A percentile compares a stretch with the other conserved stretches of the same genome.
Conservation (phyloP, 2,797 vertebrate species). For the Molossus alvarezi region DNA sequence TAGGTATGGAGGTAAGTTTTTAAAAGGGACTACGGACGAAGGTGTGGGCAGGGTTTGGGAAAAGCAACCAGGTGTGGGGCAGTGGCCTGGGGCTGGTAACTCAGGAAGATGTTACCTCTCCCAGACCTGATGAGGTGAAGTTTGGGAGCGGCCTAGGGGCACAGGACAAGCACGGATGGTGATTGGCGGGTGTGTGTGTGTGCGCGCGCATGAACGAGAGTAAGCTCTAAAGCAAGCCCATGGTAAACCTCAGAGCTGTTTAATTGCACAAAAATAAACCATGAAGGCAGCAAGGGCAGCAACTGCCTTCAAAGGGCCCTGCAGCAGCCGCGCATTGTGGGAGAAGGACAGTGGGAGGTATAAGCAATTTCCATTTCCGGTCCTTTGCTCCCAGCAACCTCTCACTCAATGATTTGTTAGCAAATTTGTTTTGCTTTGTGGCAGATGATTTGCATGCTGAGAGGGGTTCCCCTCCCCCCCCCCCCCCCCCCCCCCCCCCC, state of each 20-base stretch:
- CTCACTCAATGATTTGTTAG: conserved; percentile 23
- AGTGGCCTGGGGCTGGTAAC: neutral
- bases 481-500: fast-evolving
- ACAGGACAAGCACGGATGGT: fast-evolving
- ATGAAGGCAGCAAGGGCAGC: neutral
- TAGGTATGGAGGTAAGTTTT: neutral
- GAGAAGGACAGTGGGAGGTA: neutral
- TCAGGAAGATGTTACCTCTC: neutral
- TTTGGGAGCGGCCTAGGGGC: neutral
- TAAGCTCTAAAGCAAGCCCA: neutral
- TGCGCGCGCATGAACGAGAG: neutral
- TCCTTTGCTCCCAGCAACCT: conserved; percentile 39
- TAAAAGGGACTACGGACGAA: conserved; percentile 18
- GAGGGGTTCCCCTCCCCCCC: neutral
- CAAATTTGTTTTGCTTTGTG: conserved; percentile 63
- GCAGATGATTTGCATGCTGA: neutral
- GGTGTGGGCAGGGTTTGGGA: neutral
- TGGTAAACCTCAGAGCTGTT: neutral
- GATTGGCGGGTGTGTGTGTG: neutral
- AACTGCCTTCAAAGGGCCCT: neutral
- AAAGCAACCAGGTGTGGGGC: neutral
- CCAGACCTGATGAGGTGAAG: neutral
- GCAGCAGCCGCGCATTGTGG: neutral
- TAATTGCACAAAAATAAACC: neutral
- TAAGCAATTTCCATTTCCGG: conserved; percentile 46